Base-by-base conservation (phyloP, 2,113 vertebrate species). In the Ifrita kowaldi region DNA sequence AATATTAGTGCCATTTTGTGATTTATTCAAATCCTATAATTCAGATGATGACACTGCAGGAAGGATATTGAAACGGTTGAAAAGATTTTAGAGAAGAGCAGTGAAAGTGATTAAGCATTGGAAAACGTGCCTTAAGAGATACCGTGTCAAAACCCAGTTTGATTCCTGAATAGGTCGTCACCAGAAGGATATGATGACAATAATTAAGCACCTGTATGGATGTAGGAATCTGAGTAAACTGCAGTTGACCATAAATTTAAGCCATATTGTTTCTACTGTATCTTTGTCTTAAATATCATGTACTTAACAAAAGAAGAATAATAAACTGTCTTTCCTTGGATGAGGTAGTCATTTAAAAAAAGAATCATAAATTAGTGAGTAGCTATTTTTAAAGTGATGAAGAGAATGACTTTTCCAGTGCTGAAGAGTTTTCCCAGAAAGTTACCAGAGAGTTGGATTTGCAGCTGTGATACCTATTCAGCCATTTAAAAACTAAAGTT, bases 381-480 rank as follows among this genome's bases (percentile, higher is more conserved):
- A 64, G 8, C 5, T 56, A 28, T 39, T 90, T 81, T 82, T 33
- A 56, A 94, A 69, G 4, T 57, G 30, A 82, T 65, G 7, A n/a
- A 42, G 5, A 10, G 1, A 68, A 44, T 0, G 1, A n/a, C 21
- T 50, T 71, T 53, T 22, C 10, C 23, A 73, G 7, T 23, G 20
- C 4, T 53, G 10, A 84, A 86, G 3, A 73, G 16, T 77, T 87
- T 91, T 73, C 30, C 17, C 5, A 39, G 16, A 69, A 73, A 23
- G 7, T 30, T 64, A 69, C 9, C 21, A 3, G 4, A 57, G 55
- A 52, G 3, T 3, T 65, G 67, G 14, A 56, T 84, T 55, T 84
- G 18, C 16, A 74, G 7, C 10, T 4, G 2, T 35, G 11, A 13
- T 42, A 52, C 55, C 19, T 78, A 65, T 84, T 64, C 7, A 44